Base-by-base conservation (phyloP, 2,797 vertebrate species). In the Phylloscopus collybita region DNA sequence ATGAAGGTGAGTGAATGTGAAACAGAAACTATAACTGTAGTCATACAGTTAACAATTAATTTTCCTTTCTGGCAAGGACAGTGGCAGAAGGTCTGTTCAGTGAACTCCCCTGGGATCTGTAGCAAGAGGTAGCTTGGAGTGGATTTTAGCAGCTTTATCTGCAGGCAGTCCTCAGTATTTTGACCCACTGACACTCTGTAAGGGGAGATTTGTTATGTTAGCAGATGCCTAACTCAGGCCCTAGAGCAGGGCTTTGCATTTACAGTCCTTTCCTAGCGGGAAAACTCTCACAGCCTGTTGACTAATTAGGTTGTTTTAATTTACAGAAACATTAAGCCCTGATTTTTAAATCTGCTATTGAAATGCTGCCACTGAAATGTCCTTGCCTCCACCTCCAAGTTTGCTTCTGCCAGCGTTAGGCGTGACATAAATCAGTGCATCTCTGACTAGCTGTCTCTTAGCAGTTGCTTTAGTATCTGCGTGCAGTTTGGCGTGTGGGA, bases 261-360 rank as follows among this genome's bases (percentile, higher is more conserved):
- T 67, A 36, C 32, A 50, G 34, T 44, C 67, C 44, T 71, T 74
- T 62, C 32, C 57, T 64, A 64, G 47, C 1, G 0, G 4, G 62
- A 80, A 70, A 79, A 64, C 25, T 75, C 67, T 74, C 61, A 13
- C 59, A 59, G 64, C 20, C 32, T 45, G 11, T 82, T 75, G 73
- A 75, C 53, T 91, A 75, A 82, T 86, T 78, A 70, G 44, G 42
- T 65, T 54, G 45, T 81, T 92, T 95, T 54, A 80, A 92, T 78
- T 85, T 59, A 82, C 65, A 80, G 78, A 80, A 93, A 70, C 27
- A 61, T 67, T 57, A 93, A 82, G 54, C 30, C 19, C 40, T 42
- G 54, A 30, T 86, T 88, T 93, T 91, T 56, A 86, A 84, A 67
- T 60, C 70, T 81, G n/a, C 32, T 62, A 3, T 56, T 59, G 56